Conservation (phyloP, 2,888 invertebrate genomes). For the Pyrochroa serraticornis region DNA sequence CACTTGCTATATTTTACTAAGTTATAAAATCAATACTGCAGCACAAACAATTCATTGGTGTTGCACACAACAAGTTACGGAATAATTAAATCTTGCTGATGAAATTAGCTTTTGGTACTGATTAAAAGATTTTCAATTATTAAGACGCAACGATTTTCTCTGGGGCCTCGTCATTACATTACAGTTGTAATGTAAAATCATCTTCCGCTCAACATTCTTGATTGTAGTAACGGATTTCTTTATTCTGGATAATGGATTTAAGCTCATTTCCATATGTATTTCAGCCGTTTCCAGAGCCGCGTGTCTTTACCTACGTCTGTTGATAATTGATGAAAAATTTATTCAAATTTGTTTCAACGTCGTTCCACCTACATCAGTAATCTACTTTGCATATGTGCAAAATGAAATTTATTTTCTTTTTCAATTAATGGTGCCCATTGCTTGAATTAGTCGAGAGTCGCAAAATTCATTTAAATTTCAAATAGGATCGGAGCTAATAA, state of each 20-base stretch:
- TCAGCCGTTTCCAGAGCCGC: constrained; percentile 8
- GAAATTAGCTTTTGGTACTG: no score
- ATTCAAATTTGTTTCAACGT: constrained; percentile 27
- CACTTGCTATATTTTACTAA: no score
- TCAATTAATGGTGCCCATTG: constrained; percentile 16
- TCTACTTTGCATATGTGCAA: constrained; percentile 25
- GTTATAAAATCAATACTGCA: no score
- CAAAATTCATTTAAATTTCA: constrained; percentile 7
- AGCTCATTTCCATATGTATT: constrained; percentile 20
- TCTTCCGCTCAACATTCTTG: neutral
- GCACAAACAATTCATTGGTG: no score
- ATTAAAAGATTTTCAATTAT: no score
- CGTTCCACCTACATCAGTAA: constrained; percentile 21
- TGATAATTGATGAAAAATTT: constrained; percentile 29
- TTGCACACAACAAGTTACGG: no score
- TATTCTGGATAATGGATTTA: neutral
- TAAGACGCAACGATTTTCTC: no score
- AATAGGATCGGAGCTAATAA: neutral
- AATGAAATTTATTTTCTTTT: constrained; percentile 27
- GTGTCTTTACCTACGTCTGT: constrained; percentile 17
- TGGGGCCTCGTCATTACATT: no score
- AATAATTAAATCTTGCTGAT: no score
- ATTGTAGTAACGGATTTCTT: constrained; percentile 5
- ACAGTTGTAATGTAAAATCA: constrained; percentile 2
- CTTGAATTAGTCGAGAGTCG: constrained; percentile 5